phyloP scores from a whole-genome alignment of 2,113 vertebrate species.

The Globicephala melas region DNA sequence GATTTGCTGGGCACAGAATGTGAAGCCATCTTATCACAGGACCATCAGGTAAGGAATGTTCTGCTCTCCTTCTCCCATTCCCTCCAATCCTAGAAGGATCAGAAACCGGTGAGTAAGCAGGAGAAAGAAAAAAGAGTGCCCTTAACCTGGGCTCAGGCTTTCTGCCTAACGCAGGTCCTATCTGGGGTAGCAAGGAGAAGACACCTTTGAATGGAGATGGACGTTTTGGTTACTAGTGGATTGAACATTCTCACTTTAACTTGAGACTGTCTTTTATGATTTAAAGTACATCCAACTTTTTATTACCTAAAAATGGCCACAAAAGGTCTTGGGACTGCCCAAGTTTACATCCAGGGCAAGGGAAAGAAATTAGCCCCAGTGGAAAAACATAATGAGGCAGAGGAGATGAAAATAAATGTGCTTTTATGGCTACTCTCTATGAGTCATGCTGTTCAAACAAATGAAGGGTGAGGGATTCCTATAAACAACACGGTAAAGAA shows the following conservation, averaged over 20 bases:
- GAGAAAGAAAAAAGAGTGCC: neutral
- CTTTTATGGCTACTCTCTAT: neutral
- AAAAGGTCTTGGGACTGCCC: neutral
- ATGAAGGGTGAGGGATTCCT: neutral
- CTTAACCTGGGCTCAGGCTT: neutral
- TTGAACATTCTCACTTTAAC: neutral
- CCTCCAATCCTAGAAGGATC: neutral
- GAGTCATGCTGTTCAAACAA: neutral
- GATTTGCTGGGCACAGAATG: neutral
- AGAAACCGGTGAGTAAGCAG: neutral
- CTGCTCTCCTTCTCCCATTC: neutral
- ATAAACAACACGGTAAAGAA: neutral
- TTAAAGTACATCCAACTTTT: neutral
- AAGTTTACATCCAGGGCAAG: neutral
- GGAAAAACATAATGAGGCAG: neutral
- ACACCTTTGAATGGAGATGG: neutral
- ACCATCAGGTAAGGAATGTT: neutral
- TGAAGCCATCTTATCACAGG: neutral
- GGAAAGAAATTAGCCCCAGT: neutral
- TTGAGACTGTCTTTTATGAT: neutral
- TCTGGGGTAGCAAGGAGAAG: neutral
- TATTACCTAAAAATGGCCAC: neutral
- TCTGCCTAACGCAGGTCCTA: neutral
- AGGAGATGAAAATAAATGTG: neutral
- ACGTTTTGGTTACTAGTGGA: neutral